Conservation (phyloP, 2,113 vertebrate genomes). For the Xenopus laevis region DNA sequence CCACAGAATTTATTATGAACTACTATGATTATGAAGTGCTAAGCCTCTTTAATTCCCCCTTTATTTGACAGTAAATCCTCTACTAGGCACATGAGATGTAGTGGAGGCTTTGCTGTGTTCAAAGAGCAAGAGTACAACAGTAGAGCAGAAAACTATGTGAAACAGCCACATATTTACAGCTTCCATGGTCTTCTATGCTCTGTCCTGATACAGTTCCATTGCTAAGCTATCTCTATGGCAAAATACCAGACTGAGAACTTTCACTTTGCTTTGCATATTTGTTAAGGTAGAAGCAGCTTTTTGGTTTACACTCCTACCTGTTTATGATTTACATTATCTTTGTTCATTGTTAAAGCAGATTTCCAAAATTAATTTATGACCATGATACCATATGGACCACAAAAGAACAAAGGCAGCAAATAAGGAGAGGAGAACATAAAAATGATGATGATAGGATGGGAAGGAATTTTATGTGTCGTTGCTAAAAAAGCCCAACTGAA, state of each 20-base stretch:
- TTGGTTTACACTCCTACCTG: too few relatives aligned
- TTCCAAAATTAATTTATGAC: too few relatives aligned
- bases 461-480: too few relatives aligned
- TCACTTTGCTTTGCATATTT: neutral
- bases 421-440: too few relatives aligned
- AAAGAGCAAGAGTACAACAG: constrained; percentile 4
- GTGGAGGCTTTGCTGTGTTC: constrained; percentile 10
- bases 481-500: too few relatives aligned
- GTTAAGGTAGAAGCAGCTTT: too few relatives aligned
- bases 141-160: neutral
- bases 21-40: too few relatives aligned
- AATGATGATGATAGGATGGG: too few relatives aligned
- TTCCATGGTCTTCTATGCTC: neutral
- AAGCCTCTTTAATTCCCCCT: constrained; percentile 26
- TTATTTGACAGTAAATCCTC: neutral
- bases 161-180: neutral
- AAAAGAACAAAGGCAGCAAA: too few relatives aligned
- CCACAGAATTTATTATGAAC: constrained; percentile 27
- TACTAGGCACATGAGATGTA: constrained; percentile 1
- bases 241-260: neutral
- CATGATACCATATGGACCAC: too few relatives aligned
- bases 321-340: too few relatives aligned
- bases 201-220: neutral
- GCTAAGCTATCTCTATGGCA: neutral
- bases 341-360: too few relatives aligned